Base-by-base conservation (phyloP, 2,888 invertebrate genomes). In the Drepana falcataria region DNA sequence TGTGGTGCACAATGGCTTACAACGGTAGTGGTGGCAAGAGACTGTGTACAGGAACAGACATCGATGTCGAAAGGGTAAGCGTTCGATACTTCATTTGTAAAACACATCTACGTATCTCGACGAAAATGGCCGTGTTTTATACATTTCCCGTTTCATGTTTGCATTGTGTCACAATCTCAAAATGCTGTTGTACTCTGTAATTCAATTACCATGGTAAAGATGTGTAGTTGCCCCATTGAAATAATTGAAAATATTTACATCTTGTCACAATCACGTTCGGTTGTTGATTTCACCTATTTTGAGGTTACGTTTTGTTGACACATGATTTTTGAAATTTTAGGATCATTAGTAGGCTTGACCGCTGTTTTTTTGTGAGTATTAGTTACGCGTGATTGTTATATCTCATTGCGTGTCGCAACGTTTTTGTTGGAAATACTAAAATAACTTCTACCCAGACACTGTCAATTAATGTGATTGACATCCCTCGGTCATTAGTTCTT, bases 1-100 rank as follows among this genome's bases (percentile, higher is more conserved):
- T 91, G 92, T 93, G 92, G 91, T 93, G 85, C 91, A 93, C 89
- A 85, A 94, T 94, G 94, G 93, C 94, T 93, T 94, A 93, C 92
- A 94, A 94, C 92, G 94, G 93, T 80, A 93, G 93, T 91, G 92
- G 93, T 84, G 88, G 86, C 78, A 91, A 91, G 81, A 89, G 91
- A 87, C 86, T 91, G 77, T 91, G 91, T 75, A 85, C 90, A 64
- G 90, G 89, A 60, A 87, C 87, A 59, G 91, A 91, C 63, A 76
- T 91, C 65, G 91, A 91, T 71, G 88, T 91, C 52, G 91, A 91
- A 84, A 88, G 91, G 89, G 91, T 91, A 64, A 83, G 86, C 83
- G 64, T 69, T 68, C 63, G 57, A 56, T 61, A 61, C 53, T 61
- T 58, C 66, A 68, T 79, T 76, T 73, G 77, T 75, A 75, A 75